Base-by-base conservation (phyloP, 2,888 invertebrate species). In the Melanostoma scalare region DNA sequence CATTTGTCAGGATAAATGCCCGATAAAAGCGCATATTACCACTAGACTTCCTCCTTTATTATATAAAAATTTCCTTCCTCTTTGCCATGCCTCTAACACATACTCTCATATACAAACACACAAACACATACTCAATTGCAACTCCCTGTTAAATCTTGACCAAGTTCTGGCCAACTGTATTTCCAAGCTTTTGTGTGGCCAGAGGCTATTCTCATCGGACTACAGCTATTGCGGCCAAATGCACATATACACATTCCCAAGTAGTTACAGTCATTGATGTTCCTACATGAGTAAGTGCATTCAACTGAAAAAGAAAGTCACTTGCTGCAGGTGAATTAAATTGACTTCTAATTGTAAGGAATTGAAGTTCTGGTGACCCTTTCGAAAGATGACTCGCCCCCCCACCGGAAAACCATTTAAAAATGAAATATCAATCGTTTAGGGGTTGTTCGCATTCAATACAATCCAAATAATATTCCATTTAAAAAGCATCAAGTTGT, bases 1-100 rank as follows among this genome's bases (percentile, higher is more conserved):
- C 73, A 77, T 82, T 82, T 78, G 82, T 78, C 82, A 82, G 77
- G 69, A 78, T 82, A 82, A 82, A 82, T 82, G 69, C 73, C 72
- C 73, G 68, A 82, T 78, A 82, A 82, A 82, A 74, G 82, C 82
- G 82, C 82, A 78, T 78, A 82, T 82, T 82, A 82, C 80, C 55
- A 78, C 78, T 74, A 53, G 58, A 78, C 82, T 82, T 73, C 82
- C 77, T 82, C 82, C 46, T 63, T 78, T 82, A 78, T 74, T 65
- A 69, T 69, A 82, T 65, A 78, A 82, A 82, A 69, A 78, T 82
- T 77, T 69, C 58, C 69, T 74, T 78, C 69, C 69, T 69, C 40
- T 50, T 48, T 58, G 50, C 48, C 60, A 44, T 33, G 58, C 38
- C 63, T n/a, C 8, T 20, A 20, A 20, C 20, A 20, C 20, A 20